phyloP scores from a whole-genome alignment of 2,797 vertebrate genomes.

The Pogoniulus pusillus region DNA sequence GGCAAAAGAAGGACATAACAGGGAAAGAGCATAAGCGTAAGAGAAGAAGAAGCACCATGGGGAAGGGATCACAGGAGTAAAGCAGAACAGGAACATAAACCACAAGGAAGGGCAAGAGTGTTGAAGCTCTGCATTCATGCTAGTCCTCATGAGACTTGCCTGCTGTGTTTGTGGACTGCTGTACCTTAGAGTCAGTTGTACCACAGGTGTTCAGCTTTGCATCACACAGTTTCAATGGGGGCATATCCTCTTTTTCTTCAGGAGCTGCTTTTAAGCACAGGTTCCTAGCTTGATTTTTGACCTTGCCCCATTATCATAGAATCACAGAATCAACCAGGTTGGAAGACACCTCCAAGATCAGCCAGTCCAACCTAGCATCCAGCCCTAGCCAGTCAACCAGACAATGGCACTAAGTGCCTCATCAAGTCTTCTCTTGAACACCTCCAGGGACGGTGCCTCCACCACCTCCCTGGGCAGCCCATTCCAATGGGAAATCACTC shows the following conservation, averaged over 20 bases:
- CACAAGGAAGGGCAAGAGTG: background rate
- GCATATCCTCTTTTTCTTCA: background rate
- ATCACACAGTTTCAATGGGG: background rate
- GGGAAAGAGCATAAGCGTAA: background rate
- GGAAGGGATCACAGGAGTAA: background rate
- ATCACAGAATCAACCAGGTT: too few species aligned
- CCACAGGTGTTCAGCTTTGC: background rate
- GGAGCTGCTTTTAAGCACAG: background rate
- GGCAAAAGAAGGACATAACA: accelerated
- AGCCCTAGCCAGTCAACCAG: too few species aligned
- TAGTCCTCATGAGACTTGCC: background rate
- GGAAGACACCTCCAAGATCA: too few species aligned
- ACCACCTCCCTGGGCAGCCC: too few species aligned
- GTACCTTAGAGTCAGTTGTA: background rate
- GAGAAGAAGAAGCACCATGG: background rate
- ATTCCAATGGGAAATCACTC: too few species aligned
- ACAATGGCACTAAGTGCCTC: too few species aligned
- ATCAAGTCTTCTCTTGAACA: too few species aligned
- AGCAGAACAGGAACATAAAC: background rate
- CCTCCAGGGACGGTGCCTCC: too few species aligned
- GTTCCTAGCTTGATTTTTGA: background rate
- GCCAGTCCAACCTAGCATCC: too few species aligned
- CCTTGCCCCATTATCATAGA: background rate
- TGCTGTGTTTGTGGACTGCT: background rate
- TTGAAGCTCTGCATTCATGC: background rate